Evolutionary conservation across 2,797 vertebrate species (phyloP), one percentile per base, ranked within the genome.

Genomic region (Ptychobarbus kaznakovi): DNA sequence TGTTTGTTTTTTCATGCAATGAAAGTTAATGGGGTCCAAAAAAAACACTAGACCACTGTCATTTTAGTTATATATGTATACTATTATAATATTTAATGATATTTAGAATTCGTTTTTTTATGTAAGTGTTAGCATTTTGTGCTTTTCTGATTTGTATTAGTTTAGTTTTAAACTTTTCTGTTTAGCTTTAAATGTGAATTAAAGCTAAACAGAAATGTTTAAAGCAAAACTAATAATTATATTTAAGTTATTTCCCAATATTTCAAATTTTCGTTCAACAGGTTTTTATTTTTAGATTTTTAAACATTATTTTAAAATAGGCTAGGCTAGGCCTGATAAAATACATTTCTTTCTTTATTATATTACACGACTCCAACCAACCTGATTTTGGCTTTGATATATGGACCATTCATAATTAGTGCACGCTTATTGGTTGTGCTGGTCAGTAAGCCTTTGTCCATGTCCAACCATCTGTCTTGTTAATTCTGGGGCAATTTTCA

Each of bases 381-480:
- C 38, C 58, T 53, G 32, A 81, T 32, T 10, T 61, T 51, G 75
- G 40, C 77, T 87, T 88, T 87, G 42, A 89, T 81, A 76, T 80
- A 83, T 82, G 32, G 46, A 80, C 84, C 15, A 35, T 79, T 76
- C 81, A 86, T 75, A 77, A 80, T 80, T 32, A 49, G 15, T 56
- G 25, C n/a, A 44, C 35, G 38, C n/a, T 58, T 58, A 68, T 69
- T 78, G 46, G 78, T 46, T 70, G 58, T 38, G 82, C 38, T 51
- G 22, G 73, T 72, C n/a, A 56, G n/a, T 25, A 73, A 82, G 68
- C 4, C 42, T 25, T 68, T 75, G 81, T 83, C 69, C 2, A 15
- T 44, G 72, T 88, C 90, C 87, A 92, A 89, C 73, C 35, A n/a
- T 86, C 73, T 82, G 65, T 84, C 85, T 88, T 72, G 74, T 89